Evolutionary conservation across 1,140 invertebrate species (phyloP), one percentile per base, ranked within the genome.

Genomic region (Drosophila nigrodunni): DNA sequence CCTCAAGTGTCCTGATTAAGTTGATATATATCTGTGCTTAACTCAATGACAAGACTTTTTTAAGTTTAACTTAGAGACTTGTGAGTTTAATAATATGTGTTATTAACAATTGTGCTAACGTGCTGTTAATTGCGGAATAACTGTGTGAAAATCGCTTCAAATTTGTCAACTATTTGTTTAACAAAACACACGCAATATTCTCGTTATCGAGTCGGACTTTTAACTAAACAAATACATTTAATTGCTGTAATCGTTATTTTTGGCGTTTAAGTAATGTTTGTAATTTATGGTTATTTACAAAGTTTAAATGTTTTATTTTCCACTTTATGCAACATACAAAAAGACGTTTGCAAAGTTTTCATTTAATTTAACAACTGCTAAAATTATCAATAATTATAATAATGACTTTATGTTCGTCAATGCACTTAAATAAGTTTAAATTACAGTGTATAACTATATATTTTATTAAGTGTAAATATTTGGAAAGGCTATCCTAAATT

Each of bases 61-160:
- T 5, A 15, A 35, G 25, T 49, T 43, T 43, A 60, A 44, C 7
- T 44, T 52, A 9, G 69, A 58, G 54, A 52, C 46, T 64, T 35
- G 67, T 66, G 75, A 74, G 68, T 61, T 49, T 69, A 69, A 59
- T 44, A n/a, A 54, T 49, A 25, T 60, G 21, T 39, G 57, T 47
- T 41, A 39, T 7, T 43, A 46, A 9, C n/a, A 52, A 41, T 7
- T 68, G n/a, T 66, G 35, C 11, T 52, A 52, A 54, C 62, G 62
- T 68, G 62, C 9, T 30, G n/a, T 15, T 54, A 74, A 60, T 74
- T 60, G 41, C 11, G n/a, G 13, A 21, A 74, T 47, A 65, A 65
- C 57, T 34, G 39, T 60, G 77, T 37, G 46, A 15, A 34, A 44
- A 50, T 54, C 7, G 3, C 25, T 25, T 60, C 50, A 61, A 54